These are phyloP conservation scores for Beroe forskalii DNA, from an alignment of 37 sponge, comb jelly and placozoan species.

Conservation along the genomic window DNA sequence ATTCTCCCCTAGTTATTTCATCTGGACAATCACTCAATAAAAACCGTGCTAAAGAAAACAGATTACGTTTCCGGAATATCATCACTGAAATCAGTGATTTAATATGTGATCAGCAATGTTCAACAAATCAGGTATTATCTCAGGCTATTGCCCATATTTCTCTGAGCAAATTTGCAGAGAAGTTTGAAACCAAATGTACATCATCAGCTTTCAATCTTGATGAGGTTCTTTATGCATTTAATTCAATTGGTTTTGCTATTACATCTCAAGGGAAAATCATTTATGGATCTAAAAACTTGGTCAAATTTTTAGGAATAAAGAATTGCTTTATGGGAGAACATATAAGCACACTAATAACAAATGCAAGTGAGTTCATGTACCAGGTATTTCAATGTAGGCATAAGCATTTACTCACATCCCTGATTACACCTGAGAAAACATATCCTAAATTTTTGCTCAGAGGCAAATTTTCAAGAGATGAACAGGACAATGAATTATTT, in stretches of 20 bases:
- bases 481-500: constrained; percentile 39
- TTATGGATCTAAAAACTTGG: background rate
- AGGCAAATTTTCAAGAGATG: constrained; percentile 17
- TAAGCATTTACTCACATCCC: background rate
- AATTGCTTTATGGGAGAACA: constrained; percentile 3
- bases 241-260: constrained; percentile 12
- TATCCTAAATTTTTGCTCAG: background rate
- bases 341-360: background rate
- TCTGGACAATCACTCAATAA: background rate
- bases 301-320: background rate
- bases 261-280: constrained; percentile 31
- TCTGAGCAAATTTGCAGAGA: constrained; percentile 5
- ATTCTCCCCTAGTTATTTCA: background rate
- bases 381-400: constrained; percentile 48
- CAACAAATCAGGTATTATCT: constrained; percentile 41
- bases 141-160: constrained; percentile 45
- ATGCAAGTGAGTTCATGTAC: constrained; percentile 34
- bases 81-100: constrained; percentile 40
- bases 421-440: background rate
- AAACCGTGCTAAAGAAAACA: constrained; percentile 60
- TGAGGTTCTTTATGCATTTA: background rate
- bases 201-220: background rate
- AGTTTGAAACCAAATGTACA: background rate
- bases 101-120: constrained; percentile 2
- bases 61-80: constrained; percentile 35